A percentile compares a stretch with the other conserved stretches of the same genome.
Evolutionary conservation across 2,113 vertebrate genomes (phyloP).

Genomic region (Arizona elegans): DNA sequence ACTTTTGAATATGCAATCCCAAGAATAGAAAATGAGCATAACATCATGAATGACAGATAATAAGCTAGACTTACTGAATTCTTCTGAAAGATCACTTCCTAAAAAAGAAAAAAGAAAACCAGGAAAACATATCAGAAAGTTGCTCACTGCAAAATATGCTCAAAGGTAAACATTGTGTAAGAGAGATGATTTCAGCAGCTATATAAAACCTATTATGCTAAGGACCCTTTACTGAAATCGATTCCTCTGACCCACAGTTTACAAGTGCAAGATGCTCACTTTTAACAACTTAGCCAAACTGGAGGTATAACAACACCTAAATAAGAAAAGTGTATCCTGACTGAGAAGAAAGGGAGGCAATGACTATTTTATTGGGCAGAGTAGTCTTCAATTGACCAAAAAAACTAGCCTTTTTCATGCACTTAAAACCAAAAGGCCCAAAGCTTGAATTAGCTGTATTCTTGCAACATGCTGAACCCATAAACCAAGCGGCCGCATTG

Average conservation of each 20-base stretch:
- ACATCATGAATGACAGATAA: not conserved
- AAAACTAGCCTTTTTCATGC: not conserved
- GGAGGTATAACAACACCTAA: not conserved
- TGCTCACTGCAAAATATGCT: not conserved
- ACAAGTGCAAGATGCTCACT: not conserved
- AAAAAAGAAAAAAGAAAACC: conserved; percentile 22
- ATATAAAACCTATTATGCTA: not conserved
- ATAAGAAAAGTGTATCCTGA: not conserved
- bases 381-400: not conserved
- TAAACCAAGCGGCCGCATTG: not conserved
- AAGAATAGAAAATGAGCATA: too few relatives aligned
- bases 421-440: not conserved
- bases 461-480: not conserved
- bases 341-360: not conserved
- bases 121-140: not conserved
- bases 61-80: conserved; percentile 58
- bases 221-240: not conserved
- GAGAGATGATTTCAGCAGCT: not conserved
- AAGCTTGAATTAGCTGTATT: not conserved
- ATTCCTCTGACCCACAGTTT: not conserved
- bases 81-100: conserved; percentile 72
- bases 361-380: not conserved
- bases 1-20: not conserved
- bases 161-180: not conserved
- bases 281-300: not conserved